Conservation (phyloP, 2,113 vertebrate genomes). For the Bujurquina vittata region DNA sequence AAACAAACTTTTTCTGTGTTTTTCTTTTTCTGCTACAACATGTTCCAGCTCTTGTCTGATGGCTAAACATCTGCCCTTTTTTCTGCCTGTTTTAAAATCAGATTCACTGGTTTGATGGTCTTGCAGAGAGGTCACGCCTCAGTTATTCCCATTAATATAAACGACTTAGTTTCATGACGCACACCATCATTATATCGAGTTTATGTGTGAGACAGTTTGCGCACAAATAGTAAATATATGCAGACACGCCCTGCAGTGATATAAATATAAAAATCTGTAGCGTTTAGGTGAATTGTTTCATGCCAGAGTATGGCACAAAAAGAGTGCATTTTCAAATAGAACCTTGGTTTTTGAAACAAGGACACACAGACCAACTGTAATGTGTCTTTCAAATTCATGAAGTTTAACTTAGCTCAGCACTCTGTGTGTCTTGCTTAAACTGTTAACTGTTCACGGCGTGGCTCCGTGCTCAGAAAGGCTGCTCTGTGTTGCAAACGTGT, state of each 20-base stretch:
- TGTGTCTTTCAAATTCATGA: too few species aligned
- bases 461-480: neutral
- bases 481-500: neutral
- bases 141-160: neutral
- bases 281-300: too few species aligned
- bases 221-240: neutral
- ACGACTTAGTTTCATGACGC: neutral
- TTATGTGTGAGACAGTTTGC: neutral
- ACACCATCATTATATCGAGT: neutral
- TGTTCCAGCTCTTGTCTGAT: rapidly evolving
- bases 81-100: neutral
- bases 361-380: too few species aligned
- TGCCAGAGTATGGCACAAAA: too few species aligned
- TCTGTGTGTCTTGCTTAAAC: too few species aligned
- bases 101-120: neutral
- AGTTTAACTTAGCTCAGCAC: too few species aligned
- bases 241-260: too few species aligned
- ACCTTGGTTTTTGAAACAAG: too few species aligned
- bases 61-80: neutral
- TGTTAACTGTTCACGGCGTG: neutral
- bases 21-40: neutral
- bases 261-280: too few species aligned
- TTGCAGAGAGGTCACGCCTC: neutral
- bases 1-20: neutral
- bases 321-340: too few species aligned